Evolutionary conservation across 2,888 invertebrate genomes (phyloP).

Genomic region (Rugalucina vietnamica): DNA sequence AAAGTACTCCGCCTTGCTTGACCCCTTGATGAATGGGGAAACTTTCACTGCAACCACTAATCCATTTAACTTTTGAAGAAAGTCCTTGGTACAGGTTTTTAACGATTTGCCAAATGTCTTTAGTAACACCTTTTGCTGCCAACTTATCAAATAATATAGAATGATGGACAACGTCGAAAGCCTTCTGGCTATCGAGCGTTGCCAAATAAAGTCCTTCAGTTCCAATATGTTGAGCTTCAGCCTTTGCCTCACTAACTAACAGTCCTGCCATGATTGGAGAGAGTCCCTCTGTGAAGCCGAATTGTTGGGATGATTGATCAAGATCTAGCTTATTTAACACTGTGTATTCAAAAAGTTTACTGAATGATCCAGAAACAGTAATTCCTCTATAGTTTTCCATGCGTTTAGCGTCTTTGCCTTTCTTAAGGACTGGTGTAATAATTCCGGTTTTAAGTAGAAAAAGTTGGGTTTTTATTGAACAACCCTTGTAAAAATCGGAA

Average conservation of each 20-base stretch:
- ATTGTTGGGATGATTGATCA: background rate
- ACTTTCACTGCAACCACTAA: background rate
- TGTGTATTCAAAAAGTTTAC: background rate
- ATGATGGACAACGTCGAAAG: background rate
- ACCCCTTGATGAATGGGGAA: background rate
- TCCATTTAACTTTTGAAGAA: background rate
- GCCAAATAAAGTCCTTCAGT: background rate
- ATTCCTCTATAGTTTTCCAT: background rate
- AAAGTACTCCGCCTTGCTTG: background rate
- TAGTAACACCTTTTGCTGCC: background rate
- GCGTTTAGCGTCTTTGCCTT: background rate
- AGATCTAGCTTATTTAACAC: background rate
- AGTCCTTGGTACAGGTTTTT: background rate
- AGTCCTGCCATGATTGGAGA: background rate
- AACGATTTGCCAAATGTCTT: background rate
- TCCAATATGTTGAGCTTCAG: background rate
- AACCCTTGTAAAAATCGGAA: constrained; percentile 13
- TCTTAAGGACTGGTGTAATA: background rate
- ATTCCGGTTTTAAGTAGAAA: background rate
- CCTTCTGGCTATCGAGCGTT: background rate
- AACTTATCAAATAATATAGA: background rate
- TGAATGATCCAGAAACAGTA: background rate
- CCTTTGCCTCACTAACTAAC: background rate
- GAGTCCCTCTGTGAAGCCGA: background rate
- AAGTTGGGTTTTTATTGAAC: background rate